phyloP scores from a whole-genome alignment of 1,140 invertebrate species.

The Pseudomyrmex gracilis region DNA sequence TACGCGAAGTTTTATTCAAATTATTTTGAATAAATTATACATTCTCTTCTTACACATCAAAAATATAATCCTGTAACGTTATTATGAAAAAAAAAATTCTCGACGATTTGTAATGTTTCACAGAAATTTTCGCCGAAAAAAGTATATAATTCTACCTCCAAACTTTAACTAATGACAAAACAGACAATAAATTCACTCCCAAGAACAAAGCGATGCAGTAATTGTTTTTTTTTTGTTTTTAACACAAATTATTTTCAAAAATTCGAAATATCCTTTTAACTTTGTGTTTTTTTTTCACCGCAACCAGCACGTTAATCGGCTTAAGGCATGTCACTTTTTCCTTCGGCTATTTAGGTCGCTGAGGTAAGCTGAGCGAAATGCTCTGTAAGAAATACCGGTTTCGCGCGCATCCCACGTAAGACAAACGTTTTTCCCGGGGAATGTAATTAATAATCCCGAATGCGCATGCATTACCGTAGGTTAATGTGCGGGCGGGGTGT shows the following conservation, averaged over 20 bases:
- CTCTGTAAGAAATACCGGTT: conserved; percentile 45
- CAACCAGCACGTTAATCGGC: conserved; percentile 47
- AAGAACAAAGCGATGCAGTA: background rate
- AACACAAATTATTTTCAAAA: background rate
- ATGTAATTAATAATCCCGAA: conserved; percentile 72
- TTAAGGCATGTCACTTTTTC: conserved; percentile 49
- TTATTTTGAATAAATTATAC: no score
- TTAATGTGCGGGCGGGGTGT: conserved; percentile 46
- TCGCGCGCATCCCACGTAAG: conserved; percentile 31
- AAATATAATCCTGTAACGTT: no score
- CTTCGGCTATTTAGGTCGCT: conserved; percentile 34
- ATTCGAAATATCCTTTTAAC: background rate
- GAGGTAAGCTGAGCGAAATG: conserved; percentile 48
- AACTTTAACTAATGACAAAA: background rate
- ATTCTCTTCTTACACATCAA: no score
- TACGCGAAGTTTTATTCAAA: no score
- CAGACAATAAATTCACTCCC: background rate
- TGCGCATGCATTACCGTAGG: conserved; percentile 51
- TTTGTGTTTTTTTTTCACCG: conserved; percentile 13
- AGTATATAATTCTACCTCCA: no score
- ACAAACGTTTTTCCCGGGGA: conserved; percentile 65
- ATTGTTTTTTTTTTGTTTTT: background rate
- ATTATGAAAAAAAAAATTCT: no score
- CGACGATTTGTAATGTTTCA: no score
- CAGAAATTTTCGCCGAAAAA: no score